Base-by-base conservation (phyloP, 2,113 vertebrate genomes). In the Microtus montanus region DNA sequence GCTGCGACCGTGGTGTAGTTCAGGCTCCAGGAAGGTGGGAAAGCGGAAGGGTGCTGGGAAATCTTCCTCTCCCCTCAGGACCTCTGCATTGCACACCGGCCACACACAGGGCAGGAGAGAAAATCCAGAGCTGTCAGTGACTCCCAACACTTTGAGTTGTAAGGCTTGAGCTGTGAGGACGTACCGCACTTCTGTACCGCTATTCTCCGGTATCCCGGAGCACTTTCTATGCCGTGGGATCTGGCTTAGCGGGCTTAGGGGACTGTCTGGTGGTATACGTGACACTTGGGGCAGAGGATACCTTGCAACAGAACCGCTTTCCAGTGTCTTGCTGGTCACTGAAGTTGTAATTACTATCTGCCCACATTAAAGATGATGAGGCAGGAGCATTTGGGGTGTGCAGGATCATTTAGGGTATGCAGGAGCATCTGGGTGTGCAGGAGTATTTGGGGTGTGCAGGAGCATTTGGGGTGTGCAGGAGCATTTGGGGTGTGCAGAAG, bases 181-280 rank as follows among this genome's bases (percentile, higher is more conserved):
- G 38, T 26, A 28, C 7, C 24, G 6, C 13, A 15, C 14, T 5
- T 1, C 49, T 2, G 19, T 17, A 10, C 8, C 24, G 4, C 49
- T 2, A 0, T 8, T 5, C 14, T 64, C 54, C n/a, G 30, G 5
- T 0, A 24, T n/a, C 73, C 24, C 9, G 11, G 33, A 71, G 28
- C 3, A 2, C n/a, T 74, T 26, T 1, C 44, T 1, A 2, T 2
- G 15, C 33, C 68, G 70, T 0, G 0, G 10, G 75, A n/a, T 61
- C 13, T 2, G 1, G 44, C 47, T 83, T 66, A 82, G 86, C 1
- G 11, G 41, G 83, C 47, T 77, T 38, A 10, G 24, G 11, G 52
- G n/a, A 54, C 61, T 73, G 13, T 58, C 54, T 17, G 8, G 2
- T 14, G n/a, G 33, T 61, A 74, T 38, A 12, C 33, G 22, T 33